A percentile compares a stretch with the other conserved stretches of the same genome.
Conservation (phyloP, 2,113 vertebrate species). For the Bombycilla garrulus region DNA sequence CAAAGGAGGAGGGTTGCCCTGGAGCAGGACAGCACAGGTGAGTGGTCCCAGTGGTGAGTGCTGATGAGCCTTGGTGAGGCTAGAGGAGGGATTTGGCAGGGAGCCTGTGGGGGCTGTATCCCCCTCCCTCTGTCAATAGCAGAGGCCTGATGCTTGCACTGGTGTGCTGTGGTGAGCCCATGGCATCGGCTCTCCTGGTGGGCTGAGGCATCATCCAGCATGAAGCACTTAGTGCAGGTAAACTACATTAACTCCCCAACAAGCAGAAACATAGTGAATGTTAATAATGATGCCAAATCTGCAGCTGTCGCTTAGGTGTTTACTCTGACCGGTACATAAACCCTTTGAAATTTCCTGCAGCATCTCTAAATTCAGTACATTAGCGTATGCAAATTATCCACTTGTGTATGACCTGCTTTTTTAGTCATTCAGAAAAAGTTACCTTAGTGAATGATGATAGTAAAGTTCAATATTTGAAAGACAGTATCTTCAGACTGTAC, state of each 20-base stretch:
- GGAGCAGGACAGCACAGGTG: background rate
- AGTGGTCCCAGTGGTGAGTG: background rate
- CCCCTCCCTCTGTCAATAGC: accelerated
- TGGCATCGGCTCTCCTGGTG: accelerated
- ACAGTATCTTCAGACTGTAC: background rate
- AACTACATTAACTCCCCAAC: background rate
- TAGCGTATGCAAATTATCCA: background rate
- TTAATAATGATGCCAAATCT: background rate
- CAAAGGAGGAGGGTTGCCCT: accelerated
- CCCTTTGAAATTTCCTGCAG: background rate
- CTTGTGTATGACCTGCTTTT: background rate
- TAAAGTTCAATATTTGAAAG: background rate
- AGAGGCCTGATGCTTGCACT: background rate
- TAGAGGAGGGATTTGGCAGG: background rate
- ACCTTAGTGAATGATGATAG: background rate
- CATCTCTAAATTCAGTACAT: background rate
- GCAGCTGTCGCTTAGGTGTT: background rate
- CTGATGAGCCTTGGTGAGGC: background rate
- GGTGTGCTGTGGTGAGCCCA: accelerated
- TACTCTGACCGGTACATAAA: background rate
- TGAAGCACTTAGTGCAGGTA: background rate
- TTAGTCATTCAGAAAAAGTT: background rate
- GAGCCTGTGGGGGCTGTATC: background rate
- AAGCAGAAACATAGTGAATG: background rate
- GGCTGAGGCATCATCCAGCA: background rate